Base-by-base conservation (phyloP, 2,113 vertebrate genomes). In the Actenoides lindsayi region DNA sequence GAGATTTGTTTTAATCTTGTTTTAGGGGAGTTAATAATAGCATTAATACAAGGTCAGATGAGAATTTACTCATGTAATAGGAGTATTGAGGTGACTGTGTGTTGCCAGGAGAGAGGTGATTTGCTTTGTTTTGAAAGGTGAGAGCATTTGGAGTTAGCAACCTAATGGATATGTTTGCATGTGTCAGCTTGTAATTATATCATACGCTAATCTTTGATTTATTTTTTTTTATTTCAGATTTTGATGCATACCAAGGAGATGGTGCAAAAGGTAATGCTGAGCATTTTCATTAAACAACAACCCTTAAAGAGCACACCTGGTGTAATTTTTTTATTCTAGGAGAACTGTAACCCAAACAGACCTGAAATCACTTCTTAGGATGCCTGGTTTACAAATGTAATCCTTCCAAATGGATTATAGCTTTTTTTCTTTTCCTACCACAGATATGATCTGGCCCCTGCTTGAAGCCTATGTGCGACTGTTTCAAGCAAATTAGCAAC, bases 191-290 rank as follows among this genome's bases (percentile, higher is more conserved):
- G 48, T 98, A 96, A 96, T 97, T 97, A 88, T 96, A 82, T 96
- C 92, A 96, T 96, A 90, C 39, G 7, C 95, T 97, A 97, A 98
- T 97, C 68, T 96, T 96, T 85, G 65, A 75, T 96, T 96, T 86
- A 56, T 91, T 90, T 94, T 96, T 95, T 95, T 94, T 75, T 65
- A 74, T 97, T 96, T 96, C 97, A 99, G 99, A 99, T 99, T 98
- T 98, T 99, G 97, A 99, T 99, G 99, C 99, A 99, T 98, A 99
- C 99, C 35, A 99, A 99, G 97, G 99, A 99, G 98, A 97, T 99
- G 99, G 99, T 99, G 84, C 99, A 99, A 98, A 99, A 99, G 99
- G 99, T 99, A 98, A 98, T 96, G 94, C 81, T 96, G 93, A 96
- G 70, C 93, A 86, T 97, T 97, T 97, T 96, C 83, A 95, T 98